Evolutionary conservation across 2,888 invertebrate genomes (phyloP).

Genomic region (Tenthredo notha): DNA sequence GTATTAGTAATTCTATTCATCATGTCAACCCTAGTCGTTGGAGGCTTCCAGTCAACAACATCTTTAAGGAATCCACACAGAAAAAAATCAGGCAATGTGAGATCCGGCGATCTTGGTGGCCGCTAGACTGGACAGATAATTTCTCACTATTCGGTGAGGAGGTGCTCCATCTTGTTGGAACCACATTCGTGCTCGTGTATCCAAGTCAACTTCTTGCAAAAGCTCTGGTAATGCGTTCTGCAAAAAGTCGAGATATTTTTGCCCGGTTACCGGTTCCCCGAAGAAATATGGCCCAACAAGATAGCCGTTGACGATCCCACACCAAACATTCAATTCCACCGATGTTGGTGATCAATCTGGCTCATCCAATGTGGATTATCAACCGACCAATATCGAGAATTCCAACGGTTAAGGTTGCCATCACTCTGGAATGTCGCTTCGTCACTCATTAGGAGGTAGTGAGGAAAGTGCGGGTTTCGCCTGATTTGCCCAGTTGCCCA

Average conservation of each 20-base stretch:
- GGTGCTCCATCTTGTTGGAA: constrained; percentile 65
- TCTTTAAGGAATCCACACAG: constrained; percentile 25
- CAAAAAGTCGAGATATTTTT: constrained; percentile 60
- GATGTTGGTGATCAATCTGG: constrained; percentile 23
- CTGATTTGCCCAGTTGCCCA: not conserved
- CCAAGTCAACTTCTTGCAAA: constrained; percentile 56
- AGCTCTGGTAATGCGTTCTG: constrained; percentile 55
- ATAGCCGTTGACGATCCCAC: constrained; percentile 53
- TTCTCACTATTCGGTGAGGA: constrained; percentile 56
- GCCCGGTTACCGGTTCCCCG: constrained; percentile 58
- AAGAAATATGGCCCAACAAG: constrained; percentile 62
- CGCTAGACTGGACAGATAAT: constrained; percentile 23
- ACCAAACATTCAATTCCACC: constrained; percentile 56
- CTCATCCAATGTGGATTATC: constrained; percentile 26
- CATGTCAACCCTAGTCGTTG: constrained; percentile 40
- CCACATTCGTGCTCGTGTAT: constrained; percentile 56
- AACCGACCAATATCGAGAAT: constrained; percentile 21
- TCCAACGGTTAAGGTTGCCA: constrained; percentile 10
- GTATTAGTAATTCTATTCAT: constrained; percentile 18
- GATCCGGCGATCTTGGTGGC: constrained; percentile 5
- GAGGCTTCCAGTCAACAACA: constrained; percentile 14
- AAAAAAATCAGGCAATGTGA: constrained; percentile 19
- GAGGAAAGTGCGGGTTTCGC: not conserved
- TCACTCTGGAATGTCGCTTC: constrained; percentile 15
- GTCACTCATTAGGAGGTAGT: constrained; percentile 12